phyloP scores from a whole-genome alignment of 2,888 invertebrate genomes.

The Amiota mariae region DNA sequence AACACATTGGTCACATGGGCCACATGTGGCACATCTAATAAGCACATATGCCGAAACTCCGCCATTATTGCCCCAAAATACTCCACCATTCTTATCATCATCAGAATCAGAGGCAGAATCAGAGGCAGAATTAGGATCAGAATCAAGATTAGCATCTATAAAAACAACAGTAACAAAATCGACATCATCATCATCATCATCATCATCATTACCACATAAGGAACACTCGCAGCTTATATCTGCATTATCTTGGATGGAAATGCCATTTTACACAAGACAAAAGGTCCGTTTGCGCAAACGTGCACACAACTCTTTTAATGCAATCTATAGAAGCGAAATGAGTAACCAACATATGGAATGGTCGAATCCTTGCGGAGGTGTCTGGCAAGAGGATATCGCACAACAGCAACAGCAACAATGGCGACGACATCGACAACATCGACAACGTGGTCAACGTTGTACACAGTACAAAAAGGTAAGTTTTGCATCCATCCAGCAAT shows the following conservation, averaged over 20 bases:
- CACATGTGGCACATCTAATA: not conserved
- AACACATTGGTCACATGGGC: slow-evolving; percentile 17
- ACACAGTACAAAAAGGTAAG: slow-evolving; percentile 48
- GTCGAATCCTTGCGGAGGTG: slow-evolving; percentile 62
- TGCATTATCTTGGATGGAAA: no score
- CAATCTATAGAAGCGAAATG: slow-evolving; percentile 44
- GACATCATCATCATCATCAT: slow-evolving; percentile 37
- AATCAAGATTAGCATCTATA: slow-evolving; percentile 12
- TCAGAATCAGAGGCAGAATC: slow-evolving; percentile 41
- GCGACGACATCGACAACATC: no score
- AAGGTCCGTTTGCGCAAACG: slow-evolving; percentile 46
- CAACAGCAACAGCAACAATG: not conserved
- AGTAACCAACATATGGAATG: slow-evolving; percentile 49
- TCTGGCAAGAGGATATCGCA: slow-evolving; percentile 3
- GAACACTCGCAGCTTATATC: not conserved
- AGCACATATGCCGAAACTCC: no score
- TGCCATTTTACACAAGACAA: slow-evolving; percentile 30
- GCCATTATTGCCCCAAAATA: no score
- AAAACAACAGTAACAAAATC: slow-evolving; percentile 38
- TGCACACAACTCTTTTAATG: slow-evolving; percentile 43
- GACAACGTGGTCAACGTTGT: slow-evolving; percentile 37
- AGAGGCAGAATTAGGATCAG: no score
- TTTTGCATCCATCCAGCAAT: no score
- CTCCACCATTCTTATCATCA: slow-evolving; percentile 11
- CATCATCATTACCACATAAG: slow-evolving; percentile 29